A percentile compares a stretch with the other conserved stretches of the same genome.
phyloP scores from a whole-genome alignment of 2,888 invertebrate genomes.

The Meandrusa payeni region DNA sequence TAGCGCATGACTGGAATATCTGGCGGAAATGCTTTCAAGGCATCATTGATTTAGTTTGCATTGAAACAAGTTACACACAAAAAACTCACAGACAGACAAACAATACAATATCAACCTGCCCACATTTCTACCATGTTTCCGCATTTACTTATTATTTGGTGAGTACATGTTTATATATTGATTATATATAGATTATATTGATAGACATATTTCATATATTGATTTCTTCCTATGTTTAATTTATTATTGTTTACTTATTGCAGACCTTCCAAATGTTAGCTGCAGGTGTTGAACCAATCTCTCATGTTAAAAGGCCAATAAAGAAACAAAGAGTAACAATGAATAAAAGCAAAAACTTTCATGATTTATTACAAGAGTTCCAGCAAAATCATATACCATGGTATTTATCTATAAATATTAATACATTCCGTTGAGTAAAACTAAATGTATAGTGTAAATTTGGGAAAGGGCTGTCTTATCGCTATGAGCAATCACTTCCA shows the following conservation, averaged over 20 bases:
- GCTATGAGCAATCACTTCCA: too few relatives aligned
- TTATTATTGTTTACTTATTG: constrained; percentile 16
- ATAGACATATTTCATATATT: constrained; percentile 42
- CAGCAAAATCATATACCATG: constrained; percentile 57
- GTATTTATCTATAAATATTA: constrained; percentile 48
- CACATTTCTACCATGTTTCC: constrained; percentile 49
- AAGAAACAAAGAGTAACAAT: constrained; percentile 51
- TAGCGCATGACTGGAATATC: constrained; percentile 54
- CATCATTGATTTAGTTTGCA: constrained; percentile 59
- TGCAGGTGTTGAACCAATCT: constrained; percentile 25
- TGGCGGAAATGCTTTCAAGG: constrained; percentile 61
- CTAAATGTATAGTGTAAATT: too few relatives aligned
- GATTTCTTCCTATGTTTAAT: too few relatives aligned
- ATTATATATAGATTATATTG: constrained; percentile 4
- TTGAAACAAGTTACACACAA: constrained; percentile 54
- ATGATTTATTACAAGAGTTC: constrained; percentile 57
- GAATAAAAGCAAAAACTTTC: constrained; percentile 55
- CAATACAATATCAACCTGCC: constrained; percentile 36
- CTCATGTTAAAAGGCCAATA: constrained; percentile 33
- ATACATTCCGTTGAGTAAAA: too few relatives aligned
- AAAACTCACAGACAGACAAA: constrained; percentile 50
- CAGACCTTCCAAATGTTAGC: constrained; percentile 33
- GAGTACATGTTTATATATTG: constrained; percentile 14
- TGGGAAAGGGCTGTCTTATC: too few relatives aligned
- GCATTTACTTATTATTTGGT: constrained; percentile 67